Percentiles rank a stretch among this genome's conserved stretches.
Conservation (phyloP, 2,113 vertebrate species). For the Actenoides lindsayi region DNA sequence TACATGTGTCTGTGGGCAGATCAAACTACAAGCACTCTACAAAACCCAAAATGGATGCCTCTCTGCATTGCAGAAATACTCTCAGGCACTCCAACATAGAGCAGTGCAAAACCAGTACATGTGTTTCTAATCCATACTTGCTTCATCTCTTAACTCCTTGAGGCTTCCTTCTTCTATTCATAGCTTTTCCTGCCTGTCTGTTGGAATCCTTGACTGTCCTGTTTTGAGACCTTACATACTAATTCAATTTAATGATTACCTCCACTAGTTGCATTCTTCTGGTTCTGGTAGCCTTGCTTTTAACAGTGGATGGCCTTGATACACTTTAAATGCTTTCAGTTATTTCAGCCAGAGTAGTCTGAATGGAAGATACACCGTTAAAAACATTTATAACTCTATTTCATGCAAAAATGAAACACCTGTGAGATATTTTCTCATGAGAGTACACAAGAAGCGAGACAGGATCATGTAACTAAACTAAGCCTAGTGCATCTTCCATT, state of each 20-base stretch:
- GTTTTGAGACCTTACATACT: not conserved
- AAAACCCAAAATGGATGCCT: not conserved
- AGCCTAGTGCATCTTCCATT: not conserved
- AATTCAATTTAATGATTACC: not conserved
- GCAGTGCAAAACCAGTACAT: not conserved
- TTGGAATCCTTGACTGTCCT: not conserved
- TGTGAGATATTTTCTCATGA: not conserved
- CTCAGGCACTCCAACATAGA: not conserved
- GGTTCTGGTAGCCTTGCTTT: not conserved
- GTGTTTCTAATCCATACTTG: not conserved
- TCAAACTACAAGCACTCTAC: not conserved
- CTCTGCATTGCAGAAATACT: not conserved
- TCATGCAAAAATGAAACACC: not conserved
- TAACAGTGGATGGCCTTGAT: not conserved
- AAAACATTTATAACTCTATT: not conserved
- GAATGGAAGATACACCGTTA: not conserved
- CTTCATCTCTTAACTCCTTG: not conserved
- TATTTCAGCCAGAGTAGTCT: not conserved
- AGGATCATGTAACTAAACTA: not conserved
- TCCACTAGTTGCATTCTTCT: not conserved
- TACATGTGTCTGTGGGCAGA: not conserved
- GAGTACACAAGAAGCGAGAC: not conserved
- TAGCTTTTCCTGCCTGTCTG: not conserved
- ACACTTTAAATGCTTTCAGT: not conserved
- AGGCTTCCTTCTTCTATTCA: not conserved